Evolutionary conservation across 2,888 invertebrate species (phyloP), one percentile per base, ranked within the genome.

Genomic region (Drosophila picticornis): DNA sequence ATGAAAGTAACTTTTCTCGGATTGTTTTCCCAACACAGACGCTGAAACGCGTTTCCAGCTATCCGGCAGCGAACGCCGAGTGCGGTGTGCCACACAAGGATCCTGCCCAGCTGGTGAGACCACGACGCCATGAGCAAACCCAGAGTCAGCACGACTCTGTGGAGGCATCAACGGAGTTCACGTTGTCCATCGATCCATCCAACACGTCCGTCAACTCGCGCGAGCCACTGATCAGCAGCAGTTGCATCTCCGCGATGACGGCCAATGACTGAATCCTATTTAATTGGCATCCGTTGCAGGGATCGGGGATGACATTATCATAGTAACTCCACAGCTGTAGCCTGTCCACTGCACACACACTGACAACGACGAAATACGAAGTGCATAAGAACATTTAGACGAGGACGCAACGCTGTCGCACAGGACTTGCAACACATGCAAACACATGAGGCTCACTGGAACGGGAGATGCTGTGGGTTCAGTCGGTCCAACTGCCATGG

Each of bases 41-140:
- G 52, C 92, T 96, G 57, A 95, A 96, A 84, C 94, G 96, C n/a
- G 96, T 96, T 9, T 95, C 96, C 79, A 96, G 96, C 91, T 96
- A 96, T 52, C 96, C 96, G n/a, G 92, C 92, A 16, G 91, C 92
- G 6, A 95, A 66, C 94, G 95, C 88, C 88, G 94, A 66, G 40
- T 84, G 84, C 13, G 94, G 53, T 38, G 89, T 81, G 16, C 92
- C 89, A 65, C 90, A 87, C 71, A 92, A 92, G 56, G 91, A 91
- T 79, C 86, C 91, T n/a, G 94, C 60, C 93, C 95, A 87, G 90
- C 93, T 60, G 56, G 84, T 84, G 13, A 92, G 92, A 52, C 93
- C 94, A 2, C 92, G 94, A 27, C 93, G 94, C 16, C 95, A 95
- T 88, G 95, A 95, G 80, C 94, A 94, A 72, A 95, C 95, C 3